A percentile compares a stretch with the other conserved stretches of the same genome.
phyloP scores from a whole-genome alignment of 2,113 vertebrate genomes.

The Hemiprocne comata region DNA sequence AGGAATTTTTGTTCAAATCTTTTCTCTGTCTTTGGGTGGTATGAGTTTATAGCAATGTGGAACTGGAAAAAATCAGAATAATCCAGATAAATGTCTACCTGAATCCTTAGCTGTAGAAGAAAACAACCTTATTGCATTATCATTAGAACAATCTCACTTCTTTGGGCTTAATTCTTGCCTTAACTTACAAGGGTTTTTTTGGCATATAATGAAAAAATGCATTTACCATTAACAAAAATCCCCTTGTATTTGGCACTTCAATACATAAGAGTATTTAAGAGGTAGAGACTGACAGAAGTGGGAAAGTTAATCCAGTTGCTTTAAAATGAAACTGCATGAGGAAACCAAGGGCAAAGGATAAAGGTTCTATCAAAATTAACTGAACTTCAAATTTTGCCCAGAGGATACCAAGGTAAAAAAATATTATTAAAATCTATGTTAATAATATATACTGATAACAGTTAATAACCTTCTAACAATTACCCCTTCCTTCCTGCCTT shows the following conservation, averaged over 20 bases:
- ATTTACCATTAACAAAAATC: neutral
- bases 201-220: neutral
- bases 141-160: neutral
- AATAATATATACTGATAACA: neutral
- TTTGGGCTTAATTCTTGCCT: neutral
- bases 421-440: neutral
- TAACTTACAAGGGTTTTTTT: neutral
- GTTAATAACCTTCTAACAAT: neutral
- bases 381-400: neutral
- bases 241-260: neutral
- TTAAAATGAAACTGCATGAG: neutral
- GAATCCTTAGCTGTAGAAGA: neutral
- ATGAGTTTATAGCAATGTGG: neutral
- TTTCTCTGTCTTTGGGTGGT: neutral
- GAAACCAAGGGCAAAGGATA: neutral
- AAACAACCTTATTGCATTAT: neutral
- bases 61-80: neutral
- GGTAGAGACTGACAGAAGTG: neutral
- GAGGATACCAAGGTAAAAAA: neutral
- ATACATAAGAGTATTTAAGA: neutral
- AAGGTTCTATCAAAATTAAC: neutral
- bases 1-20: neutral
- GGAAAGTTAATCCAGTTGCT: neutral
- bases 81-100: neutral
- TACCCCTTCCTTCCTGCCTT: too few relatives aligned